Conservation (phyloP, 2,797 vertebrate species). For the Ciconia nigra region DNA sequence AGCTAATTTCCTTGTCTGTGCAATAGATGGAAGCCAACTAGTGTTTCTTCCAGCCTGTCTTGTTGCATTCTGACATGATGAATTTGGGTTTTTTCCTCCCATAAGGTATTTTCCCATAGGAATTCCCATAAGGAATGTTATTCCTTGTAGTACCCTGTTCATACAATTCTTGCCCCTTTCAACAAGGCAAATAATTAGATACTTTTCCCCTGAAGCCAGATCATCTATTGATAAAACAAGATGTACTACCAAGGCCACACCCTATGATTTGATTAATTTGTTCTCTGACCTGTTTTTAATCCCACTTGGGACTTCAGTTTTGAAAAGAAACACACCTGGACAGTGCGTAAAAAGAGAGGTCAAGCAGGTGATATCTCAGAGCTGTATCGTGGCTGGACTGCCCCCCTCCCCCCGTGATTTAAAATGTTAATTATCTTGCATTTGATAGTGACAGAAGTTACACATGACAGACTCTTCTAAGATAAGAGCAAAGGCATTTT, state of each 20-base stretch:
- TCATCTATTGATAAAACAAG: conserved; percentile 22
- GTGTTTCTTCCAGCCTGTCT: not conserved
- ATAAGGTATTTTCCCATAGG: not conserved
- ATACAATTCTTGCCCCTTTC: not conserved
- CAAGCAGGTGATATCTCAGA: not conserved
- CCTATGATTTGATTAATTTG: conserved; percentile 1
- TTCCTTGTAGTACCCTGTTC: not conserved
- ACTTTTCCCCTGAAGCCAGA: not conserved
- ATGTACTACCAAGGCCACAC: not conserved
- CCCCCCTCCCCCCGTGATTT: not conserved
- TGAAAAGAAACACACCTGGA: not conserved
- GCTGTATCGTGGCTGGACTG: not conserved
- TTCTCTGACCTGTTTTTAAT: conserved; percentile 2
- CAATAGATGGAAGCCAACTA: not conserved
- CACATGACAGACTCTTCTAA: not conserved
- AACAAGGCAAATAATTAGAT: not conserved
- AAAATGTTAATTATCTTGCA: not conserved
- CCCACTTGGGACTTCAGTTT: not conserved
- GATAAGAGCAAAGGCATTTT: not conserved
- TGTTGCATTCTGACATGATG: not conserved
- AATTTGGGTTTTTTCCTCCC: not conserved
- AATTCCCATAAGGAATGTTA: not conserved
- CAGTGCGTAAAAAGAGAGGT: not conserved
- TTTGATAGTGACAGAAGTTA: not conserved
- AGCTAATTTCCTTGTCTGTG: not conserved